Evolutionary conservation across 2,797 vertebrate genomes (phyloP).

Genomic region (Erpetoichthys calabaricus): DNA sequence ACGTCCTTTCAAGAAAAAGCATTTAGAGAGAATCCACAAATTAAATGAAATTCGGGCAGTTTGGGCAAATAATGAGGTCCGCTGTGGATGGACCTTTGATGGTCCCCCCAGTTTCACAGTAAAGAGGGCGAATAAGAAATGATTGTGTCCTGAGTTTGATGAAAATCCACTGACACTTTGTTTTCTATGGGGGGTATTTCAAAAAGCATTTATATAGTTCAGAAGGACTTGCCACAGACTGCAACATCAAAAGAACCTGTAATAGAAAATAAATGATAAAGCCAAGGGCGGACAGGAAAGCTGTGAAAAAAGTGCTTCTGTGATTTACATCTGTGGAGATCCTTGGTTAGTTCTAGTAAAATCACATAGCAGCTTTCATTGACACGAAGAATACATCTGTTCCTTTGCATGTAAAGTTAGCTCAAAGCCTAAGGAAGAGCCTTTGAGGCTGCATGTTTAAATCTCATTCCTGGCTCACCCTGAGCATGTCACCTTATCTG

Average conservation of each 20-base stretch:
- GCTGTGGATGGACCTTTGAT: slow-evolving; percentile 30
- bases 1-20: slow-evolving; percentile 36
- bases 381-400: not conserved
- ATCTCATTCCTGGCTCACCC: too few species aligned
- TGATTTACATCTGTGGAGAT: not conserved
- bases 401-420: too few species aligned
- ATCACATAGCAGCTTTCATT: not conserved
- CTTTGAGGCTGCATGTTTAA: too few species aligned
- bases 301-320: not conserved
- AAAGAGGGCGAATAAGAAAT: slow-evolving; percentile 8
- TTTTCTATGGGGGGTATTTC: not conserved
- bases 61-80: slow-evolving; percentile 30
- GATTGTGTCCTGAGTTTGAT: slow-evolving; percentile 11
- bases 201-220: not conserved
- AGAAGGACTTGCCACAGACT: slow-evolving; percentile 1
- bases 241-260: not conserved
- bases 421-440: too few species aligned
- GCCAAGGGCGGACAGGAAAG: not conserved
- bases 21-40: slow-evolving; percentile 17
- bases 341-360: not conserved
- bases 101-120: slow-evolving; percentile 9
- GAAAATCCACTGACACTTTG: not conserved
- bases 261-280: not conserved
- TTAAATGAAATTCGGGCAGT: slow-evolving; percentile 12
- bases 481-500: too few species aligned